Percentiles rank a stretch among this genome's conserved stretches.
phyloP scores from a whole-genome alignment of 2,797 vertebrate species.

The Sebastes alutus region DNA sequence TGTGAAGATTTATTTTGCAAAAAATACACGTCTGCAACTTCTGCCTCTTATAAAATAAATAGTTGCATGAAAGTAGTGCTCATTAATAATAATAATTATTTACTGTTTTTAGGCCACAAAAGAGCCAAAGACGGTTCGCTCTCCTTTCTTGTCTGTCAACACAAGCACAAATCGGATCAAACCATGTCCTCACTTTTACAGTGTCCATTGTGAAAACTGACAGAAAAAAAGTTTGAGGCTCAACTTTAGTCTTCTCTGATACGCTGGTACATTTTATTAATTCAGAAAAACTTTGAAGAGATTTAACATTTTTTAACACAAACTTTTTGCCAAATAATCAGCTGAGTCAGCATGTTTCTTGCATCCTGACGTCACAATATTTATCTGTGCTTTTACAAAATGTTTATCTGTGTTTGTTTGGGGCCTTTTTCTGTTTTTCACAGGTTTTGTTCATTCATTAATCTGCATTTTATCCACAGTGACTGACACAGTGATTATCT shows the following conservation, averaged over 20 bases:
- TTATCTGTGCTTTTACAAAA: neutral
- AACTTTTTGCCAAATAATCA: neutral
- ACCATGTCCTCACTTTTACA: too few species aligned
- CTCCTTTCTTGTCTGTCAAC: neutral
- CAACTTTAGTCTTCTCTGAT: neutral
- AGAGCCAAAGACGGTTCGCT: neutral
- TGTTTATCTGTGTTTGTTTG: neutral
- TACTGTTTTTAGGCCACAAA: neutral
- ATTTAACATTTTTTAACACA: neutral
- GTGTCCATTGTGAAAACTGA: neutral
- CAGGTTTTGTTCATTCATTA: conserved; percentile 10
- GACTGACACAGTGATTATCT: neutral
- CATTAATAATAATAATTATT: neutral
- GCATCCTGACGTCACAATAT: neutral
- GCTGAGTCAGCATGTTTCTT: neutral
- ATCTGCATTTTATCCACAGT: neutral
- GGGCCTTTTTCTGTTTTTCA: neutral
- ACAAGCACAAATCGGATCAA: neutral
- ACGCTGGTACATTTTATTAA: neutral
- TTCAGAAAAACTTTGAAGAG: neutral
- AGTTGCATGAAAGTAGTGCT: conserved; percentile 3
- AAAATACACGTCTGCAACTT: neutral
- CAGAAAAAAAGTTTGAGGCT: neutral
- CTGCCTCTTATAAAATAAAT: neutral
- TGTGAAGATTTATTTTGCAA: neutral